Conservation (phyloP, 35 echinoderm and acorn worm species). For the Eucidaris tribuloides region DNA sequence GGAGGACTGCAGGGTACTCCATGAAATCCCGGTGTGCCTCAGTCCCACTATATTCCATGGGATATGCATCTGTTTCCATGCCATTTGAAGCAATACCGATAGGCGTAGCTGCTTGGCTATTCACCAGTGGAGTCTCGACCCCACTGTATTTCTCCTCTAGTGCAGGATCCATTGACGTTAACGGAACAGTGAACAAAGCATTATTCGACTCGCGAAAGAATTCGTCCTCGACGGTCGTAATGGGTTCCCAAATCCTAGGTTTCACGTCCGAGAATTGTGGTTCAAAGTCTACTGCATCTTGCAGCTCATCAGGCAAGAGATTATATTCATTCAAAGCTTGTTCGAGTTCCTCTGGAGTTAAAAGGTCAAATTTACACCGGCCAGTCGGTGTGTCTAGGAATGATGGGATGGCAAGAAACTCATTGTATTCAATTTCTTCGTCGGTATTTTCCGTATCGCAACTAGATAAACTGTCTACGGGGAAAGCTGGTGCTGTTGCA, state of each 20-base stretch:
- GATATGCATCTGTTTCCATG: slow-evolving; percentile 19
- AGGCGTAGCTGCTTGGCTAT: not conserved
- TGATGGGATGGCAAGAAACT: slow-evolving; percentile 93
- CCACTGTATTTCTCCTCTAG: slow-evolving; percentile 4
- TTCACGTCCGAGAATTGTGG: slow-evolving; percentile 55
- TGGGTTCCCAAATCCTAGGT: slow-evolving; percentile 84
- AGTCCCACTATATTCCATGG: not conserved
- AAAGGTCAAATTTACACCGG: slow-evolving; percentile 82
- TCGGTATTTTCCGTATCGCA: slow-evolving; percentile 22
- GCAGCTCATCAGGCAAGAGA: slow-evolving; percentile 51
- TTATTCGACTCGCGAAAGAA: slow-evolving; percentile 44
- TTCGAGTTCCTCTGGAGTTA: slow-evolving; percentile 88
- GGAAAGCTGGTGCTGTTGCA: slow-evolving; percentile 4
- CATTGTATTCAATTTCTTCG: slow-evolving; percentile 87
- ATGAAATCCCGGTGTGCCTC: not conserved
- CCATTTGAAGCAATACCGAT: slow-evolving; percentile 20
- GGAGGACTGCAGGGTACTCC: not conserved
- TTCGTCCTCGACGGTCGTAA: slow-evolving; percentile 89
- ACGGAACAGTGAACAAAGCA: not conserved
- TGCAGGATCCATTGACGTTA: slow-evolving; percentile 14
- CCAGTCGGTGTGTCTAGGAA: slow-evolving; percentile 84
- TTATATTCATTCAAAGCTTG: slow-evolving; percentile 83
- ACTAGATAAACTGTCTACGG: slow-evolving; percentile 16
- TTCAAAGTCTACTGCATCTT: slow-evolving; percentile 8
- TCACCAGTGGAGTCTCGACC: slow-evolving; percentile 6